Evolutionary conservation across 1,140 invertebrate genomes (phyloP), one percentile per base, ranked within the genome.

Genomic region (Psilanteris sp.): DNA sequence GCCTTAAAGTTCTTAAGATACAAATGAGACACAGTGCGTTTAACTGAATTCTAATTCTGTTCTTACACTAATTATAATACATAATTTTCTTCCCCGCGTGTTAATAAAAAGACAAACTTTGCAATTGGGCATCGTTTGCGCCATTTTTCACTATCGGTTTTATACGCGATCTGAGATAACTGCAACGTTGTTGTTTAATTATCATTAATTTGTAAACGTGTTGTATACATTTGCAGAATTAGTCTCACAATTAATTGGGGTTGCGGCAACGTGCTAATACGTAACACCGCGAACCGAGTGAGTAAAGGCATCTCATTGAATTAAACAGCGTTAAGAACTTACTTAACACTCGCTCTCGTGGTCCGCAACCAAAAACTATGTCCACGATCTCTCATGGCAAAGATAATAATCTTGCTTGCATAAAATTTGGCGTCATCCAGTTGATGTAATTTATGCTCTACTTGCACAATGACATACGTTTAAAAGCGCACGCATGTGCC

Each of bases 271-370:
- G 14, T 2, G 34, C 41, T 57, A 66, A 64, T 64, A 73, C 70
- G 59, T 73, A 73, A 73, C 50, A 10, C 39, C 18, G 15, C 37
- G 26, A 31, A 10, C 22, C 37, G 26, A 26, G 0, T 48, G 67
- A 76, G 70, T 78, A 74, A 78, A 80, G 66, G 77, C 67, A 70
- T 64, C 78, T 75, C 72, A 54, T 75, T 64, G 64, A 79, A 77
- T 77, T 77, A 71, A 77, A 48, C 37, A 73, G 66, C 57, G 24
- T 43, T 46, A 54, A 57, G 50, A 57, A 73, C 68, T 77, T 73
- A 73, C 77, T 64, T 73, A 68, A 73, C 61, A 43, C 61, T 64
- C 59, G 20, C 54, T 32, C 64, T 31, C 41, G 50, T 14, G 52
- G 64, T 13, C 50, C 37, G 44, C n/a, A 62, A 55, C 68, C 68